Evolutionary conservation across 2,797 vertebrate species (phyloP), one percentile per base, ranked within the genome.

Genomic region (Megalops cyprinoides): DNA sequence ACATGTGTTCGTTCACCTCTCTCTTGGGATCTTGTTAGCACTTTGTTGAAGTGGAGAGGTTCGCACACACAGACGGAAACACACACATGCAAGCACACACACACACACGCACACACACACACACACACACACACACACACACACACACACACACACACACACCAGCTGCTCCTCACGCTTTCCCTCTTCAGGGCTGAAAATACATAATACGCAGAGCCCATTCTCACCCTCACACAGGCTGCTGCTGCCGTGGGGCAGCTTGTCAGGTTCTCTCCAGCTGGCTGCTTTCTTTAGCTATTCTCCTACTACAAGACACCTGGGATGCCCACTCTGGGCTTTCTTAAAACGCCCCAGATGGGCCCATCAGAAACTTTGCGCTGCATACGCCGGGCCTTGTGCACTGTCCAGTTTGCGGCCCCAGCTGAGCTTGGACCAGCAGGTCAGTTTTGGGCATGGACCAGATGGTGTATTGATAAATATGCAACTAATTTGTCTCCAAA

Each of bases 1-100:
- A 51, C 46, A 12, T 25, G 58, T 51, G 37, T 55, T 81, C 58
- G 14, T 58, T 37, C 28, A 62, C 42, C 25, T 42, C 53, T 53
- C 76, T 77, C 81, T 53, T 14, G 77, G 77, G 81, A 82, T 49
- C 81, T 82, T 74, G 81, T 82, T 82, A 82, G 77, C 77, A 48
- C 55, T 60, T 65, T 34, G 55, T 55, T 56, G 69, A 71, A 74
- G 76, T 77, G 77, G 23, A 42, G 76, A 51, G 5, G 34, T 46
- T 81, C 56, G 62, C 28, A 80, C 71, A 55, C 65, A 42, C 34
- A 25, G 20, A 10, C 37, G 28, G n/a, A 51, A 34, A n/a, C 12
- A 23, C 44, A 65, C 48, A 55, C 12, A 49, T 34, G 31, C 74
- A 76, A 37, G 25, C 39, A 73, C 37, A 8, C 39, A 18, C 7